Conservation (phyloP, 1,140 invertebrate genomes). For the Rhagoletis pomonella region DNA sequence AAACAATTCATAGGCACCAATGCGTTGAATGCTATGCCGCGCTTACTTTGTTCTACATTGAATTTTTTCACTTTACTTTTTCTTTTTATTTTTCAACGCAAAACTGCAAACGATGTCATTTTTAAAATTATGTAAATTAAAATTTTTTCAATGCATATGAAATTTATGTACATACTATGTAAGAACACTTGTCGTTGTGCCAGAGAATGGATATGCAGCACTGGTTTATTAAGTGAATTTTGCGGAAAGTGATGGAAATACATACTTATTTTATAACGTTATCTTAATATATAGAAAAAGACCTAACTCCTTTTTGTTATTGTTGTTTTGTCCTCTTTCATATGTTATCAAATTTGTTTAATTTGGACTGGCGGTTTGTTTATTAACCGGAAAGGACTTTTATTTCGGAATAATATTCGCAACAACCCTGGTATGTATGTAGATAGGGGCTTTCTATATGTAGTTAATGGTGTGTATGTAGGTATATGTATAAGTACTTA, state of each 20-base stretch:
- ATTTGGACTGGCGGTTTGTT: too few species aligned
- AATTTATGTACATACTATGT: not conserved
- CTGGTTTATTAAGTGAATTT: conserved; percentile 27
- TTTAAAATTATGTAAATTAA: conserved; percentile 47
- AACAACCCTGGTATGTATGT: too few species aligned
- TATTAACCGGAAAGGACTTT: too few species aligned
- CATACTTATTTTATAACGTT: not conserved
- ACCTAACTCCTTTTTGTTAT: not conserved
- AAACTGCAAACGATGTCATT: conserved; percentile 26
- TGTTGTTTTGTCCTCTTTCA: too few species aligned
- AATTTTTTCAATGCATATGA: not conserved
- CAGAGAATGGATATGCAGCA: not conserved
- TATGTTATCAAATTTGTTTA: too few species aligned
- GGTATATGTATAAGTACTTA: too few species aligned
- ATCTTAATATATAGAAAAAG: not conserved
- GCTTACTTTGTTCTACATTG: not conserved
- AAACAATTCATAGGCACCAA: not conserved
- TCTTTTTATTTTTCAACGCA: not conserved
- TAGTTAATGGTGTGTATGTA: too few species aligned
- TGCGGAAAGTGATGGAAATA: not conserved
- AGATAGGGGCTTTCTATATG: too few species aligned
- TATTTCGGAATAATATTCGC: too few species aligned
- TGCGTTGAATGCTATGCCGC: not conserved
- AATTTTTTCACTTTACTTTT: conserved; percentile 4
- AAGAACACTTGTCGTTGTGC: not conserved